Percentiles rank a stretch among this genome's conserved stretches.
Conservation (phyloP, 2,888 invertebrate genomes). For the Polyploca ridens region DNA sequence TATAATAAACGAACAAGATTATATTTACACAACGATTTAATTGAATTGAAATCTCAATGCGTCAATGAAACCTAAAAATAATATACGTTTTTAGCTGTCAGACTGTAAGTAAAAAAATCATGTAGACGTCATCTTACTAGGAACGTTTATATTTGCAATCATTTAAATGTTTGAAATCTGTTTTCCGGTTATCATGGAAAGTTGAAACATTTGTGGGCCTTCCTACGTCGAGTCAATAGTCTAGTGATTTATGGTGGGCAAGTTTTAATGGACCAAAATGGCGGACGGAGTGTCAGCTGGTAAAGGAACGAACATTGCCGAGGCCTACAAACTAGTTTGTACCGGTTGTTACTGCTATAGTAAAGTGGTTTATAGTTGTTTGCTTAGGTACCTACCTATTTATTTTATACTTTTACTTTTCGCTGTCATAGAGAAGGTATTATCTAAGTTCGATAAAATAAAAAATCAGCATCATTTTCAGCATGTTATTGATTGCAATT, state of each 20-base stretch:
- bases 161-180: not conserved
- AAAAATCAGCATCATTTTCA: too few species aligned
- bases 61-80: conserved; percentile 1
- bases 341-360: not conserved
- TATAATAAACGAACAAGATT: not conserved
- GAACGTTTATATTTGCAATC: not conserved
- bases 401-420: too few species aligned
- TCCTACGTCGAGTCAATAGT: not conserved
- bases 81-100: not conserved
- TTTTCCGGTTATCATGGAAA: conserved; percentile 4
- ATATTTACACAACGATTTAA: not conserved
- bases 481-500: too few species aligned
- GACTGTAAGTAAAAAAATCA: not conserved
- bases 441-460: too few species aligned
- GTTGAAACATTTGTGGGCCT: not conserved
- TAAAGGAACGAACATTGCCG: conserved; percentile 1
- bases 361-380: conserved; percentile 8
- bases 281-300: not conserved
- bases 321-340: not conserved
- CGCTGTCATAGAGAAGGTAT: too few species aligned
- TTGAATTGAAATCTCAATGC: conserved; percentile 4
- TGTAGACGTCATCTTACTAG: not conserved
- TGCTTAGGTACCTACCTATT: not conserved
- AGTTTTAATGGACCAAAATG: conserved; percentile 7
- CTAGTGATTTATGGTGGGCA: conserved; percentile 1